Base-by-base conservation (phyloP, 1,140 invertebrate genomes). In the Drosophila tropicalis region DNA sequence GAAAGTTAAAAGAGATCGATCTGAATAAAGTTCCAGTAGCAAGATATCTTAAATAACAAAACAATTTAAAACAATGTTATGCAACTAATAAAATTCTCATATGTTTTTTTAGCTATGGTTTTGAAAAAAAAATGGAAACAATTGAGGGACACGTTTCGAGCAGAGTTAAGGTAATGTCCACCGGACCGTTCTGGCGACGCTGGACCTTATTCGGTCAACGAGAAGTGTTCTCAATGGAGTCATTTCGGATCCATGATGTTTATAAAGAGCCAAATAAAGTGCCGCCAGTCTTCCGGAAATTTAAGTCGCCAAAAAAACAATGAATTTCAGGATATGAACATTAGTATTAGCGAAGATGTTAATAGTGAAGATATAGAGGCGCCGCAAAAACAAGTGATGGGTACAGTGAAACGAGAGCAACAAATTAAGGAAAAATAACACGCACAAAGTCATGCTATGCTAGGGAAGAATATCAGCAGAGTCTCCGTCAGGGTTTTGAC, bases 221-320 rank as follows among this genome's bases (percentile, higher is more conserved):
- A 68, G 44, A 60, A 51, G 64, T 40, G 64, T 68, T 68, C 66
- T 61, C 44, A 60, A 61, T 68, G 66, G 66, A 47, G 6, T 47
- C 44, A 68, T 61, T 68, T 68, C 22, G 44, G 9, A 10, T 34
- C 32, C 9, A 34, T 34, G 32, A 34, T 34, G 32, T 34, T 34
- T 34, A 34, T 34, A 34, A 7, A 34, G 32, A 9, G 9, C 32
- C 32, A 10, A 1, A 34, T 34, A 34, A 34, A 34, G 9, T 9
- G 32, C 32, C 58, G 67, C 67, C 56, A 68, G 44, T 68, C 57
- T 67, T 58, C 65, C 36, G 65, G 56, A 60, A 68, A 68, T 68
- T 68, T 68, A 62, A 36, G 25, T 67, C 55, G 25, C 9, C 55
- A 29, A 39, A 62, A 68, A 61, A 69, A 44, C 17, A 62, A 29